A percentile compares a stretch with the other conserved stretches of the same genome.
These are phyloP conservation scores for Caenorhabditis wallacei DNA, from an alignment of 2,888 invertebrate genomes.

Conservation along the genomic window DNA sequence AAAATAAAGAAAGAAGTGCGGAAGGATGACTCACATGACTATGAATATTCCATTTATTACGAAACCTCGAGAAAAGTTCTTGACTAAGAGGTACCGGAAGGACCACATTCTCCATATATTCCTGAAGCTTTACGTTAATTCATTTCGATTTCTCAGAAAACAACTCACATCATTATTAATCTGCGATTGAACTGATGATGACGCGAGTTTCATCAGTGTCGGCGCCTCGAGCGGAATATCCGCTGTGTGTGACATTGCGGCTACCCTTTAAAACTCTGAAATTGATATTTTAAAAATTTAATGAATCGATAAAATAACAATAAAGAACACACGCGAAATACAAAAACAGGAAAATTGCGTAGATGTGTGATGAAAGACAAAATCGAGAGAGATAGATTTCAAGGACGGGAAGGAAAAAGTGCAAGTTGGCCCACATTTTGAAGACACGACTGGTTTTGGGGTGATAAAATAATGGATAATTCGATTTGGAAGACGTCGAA, in stretches of 20 bases:
- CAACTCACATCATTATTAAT: constrained; percentile 29
- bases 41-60: constrained; percentile 61
- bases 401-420: constrained; percentile 18
- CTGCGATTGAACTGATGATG: constrained; percentile 52
- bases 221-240: constrained; percentile 73
- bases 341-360: constrained; percentile 7
- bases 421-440: constrained; percentile 41
- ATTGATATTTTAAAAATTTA: background rate
- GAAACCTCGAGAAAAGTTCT: constrained; percentile 62
- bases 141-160: too few relatives aligned
- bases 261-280: background rate
- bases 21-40: constrained; percentile 7
- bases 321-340: constrained; percentile 4
- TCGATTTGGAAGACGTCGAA: background rate
- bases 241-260: constrained; percentile 56
- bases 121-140: constrained; percentile 12
- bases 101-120: constrained; percentile 39
- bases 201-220: constrained; percentile 66
- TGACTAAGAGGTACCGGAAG: constrained; percentile 65
- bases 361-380: background rate
- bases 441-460: constrained; percentile 33
- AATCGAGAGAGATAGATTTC: constrained; percentile 39
- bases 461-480: constrained; percentile 16
- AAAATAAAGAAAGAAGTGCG: too few relatives aligned
- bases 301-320: constrained; percentile 4